Conservation (phyloP, 2,888 invertebrate species). For the Idaea biselata region DNA sequence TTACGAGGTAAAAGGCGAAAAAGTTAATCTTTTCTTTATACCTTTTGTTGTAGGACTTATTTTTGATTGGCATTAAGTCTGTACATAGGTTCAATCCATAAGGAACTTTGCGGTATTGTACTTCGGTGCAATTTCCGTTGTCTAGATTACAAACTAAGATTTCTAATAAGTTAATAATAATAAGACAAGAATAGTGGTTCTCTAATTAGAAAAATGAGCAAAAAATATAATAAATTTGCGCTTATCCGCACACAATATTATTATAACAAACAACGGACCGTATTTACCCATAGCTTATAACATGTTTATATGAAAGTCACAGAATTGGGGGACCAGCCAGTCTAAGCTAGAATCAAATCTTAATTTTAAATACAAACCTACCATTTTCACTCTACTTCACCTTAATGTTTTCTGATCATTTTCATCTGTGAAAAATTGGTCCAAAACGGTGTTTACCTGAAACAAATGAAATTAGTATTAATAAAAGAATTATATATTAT, state of each 20-base stretch:
- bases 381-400: too few relatives aligned
- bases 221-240: not conserved
- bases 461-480: not conserved
- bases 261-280: too few relatives aligned
- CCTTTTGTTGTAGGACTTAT: not conserved
- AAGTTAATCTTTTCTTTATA: not conserved
- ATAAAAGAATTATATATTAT: too few relatives aligned
- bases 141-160: not conserved
- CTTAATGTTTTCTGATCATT: not conserved
- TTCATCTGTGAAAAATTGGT: not conserved
- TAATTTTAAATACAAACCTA: too few relatives aligned
- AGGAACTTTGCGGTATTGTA: not conserved
- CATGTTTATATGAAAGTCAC: too few relatives aligned
- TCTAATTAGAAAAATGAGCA: not conserved
- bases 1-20: slow-evolving; percentile 6
- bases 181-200: not conserved
- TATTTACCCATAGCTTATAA: too few relatives aligned
- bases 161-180: not conserved
- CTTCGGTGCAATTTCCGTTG: not conserved
- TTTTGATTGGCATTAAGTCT: not conserved
- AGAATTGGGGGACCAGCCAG: too few relatives aligned
- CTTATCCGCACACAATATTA: too few relatives aligned
- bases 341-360: too few relatives aligned
- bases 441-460: not conserved
- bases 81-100: not conserved